Evolutionary conservation across 2,888 invertebrate species (phyloP), one percentile per base, ranked within the genome.

Genomic region (Eupithecia subfuscata): DNA sequence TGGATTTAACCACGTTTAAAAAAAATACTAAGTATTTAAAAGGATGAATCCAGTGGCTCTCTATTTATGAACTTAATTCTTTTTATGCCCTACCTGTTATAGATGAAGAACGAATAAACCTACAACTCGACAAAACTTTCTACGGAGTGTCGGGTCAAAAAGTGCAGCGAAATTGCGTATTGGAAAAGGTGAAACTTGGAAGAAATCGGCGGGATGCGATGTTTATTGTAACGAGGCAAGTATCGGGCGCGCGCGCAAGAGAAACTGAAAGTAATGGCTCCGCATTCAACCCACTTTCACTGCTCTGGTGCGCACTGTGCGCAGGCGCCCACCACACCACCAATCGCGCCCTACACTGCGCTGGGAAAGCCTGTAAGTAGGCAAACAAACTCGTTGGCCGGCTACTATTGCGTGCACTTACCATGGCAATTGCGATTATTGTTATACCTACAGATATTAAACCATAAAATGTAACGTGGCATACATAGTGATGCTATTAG

Each of bases 241-340:
- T 90, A 89, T 89, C 91, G 88, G 89, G 92, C 92, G 90, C 89
- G 90, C 88, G 88, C 88, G 90, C 93, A 90, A 93, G 93, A 93
- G 94, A 94, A 94, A 95, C 91, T 90, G 94, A 94, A 94, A 94
- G 94, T 94, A 91, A 93, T 92, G 90, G 91, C 92, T 91, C 89
- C 91, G 92, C 91, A 91, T 90, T 90, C 94, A 94, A 94, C 94
- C 94, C 94, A 95, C 94, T 95, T 95, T 95, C 94, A 94, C 94
- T 94, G 90, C 83, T 89, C 84, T 82, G 86, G 84, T 87, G 88
- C 88, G 87, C 89, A 81, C 82, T 85, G 84, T 87, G 88, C 88
- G 87, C 89, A 81, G 83, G 86, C 86, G 82, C 78, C 78, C 60
- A 25, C 25, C 60, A 25, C 12, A 78, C 81, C 78, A 78, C 81